phyloP scores from a whole-genome alignment of 2,888 invertebrate genomes.

The Nomada hirtipes region DNA sequence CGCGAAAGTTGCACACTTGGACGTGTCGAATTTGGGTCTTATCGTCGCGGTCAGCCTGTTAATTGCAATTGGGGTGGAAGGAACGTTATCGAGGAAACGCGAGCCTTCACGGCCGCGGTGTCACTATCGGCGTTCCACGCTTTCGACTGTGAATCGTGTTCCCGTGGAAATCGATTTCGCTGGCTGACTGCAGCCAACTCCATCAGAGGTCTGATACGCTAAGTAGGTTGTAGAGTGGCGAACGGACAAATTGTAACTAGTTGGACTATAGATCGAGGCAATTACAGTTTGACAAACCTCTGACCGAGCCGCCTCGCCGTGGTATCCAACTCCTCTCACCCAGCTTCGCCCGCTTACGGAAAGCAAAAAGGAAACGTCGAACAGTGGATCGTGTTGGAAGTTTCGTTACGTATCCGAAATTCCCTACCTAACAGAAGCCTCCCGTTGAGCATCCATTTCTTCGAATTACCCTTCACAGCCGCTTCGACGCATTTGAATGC shows the following conservation, averaged over 20 bases:
- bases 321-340: too few relatives aligned
- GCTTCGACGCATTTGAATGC: slow-evolving; percentile 67
- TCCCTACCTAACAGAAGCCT: slow-evolving; percentile 67
- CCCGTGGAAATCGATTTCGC: slow-evolving; percentile 33
- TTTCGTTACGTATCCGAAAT: background rate
- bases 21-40: background rate
- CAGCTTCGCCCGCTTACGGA: too few relatives aligned
- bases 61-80: slow-evolving; percentile 19
- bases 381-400: background rate
- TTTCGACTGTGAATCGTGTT: slow-evolving; percentile 35
- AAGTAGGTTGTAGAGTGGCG: background rate
- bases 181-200: slow-evolving; percentile 2
- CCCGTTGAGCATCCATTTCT: slow-evolving; percentile 77
- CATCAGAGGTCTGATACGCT: background rate
- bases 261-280: background rate
- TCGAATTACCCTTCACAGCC: slow-evolving; percentile 67
- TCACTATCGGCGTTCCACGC: slow-evolving; percentile 29
- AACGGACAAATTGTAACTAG: background rate
- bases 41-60: background rate
- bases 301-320: background rate
- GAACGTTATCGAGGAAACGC: slow-evolving; percentile 4
- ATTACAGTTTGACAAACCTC: background rate
- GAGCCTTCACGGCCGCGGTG: background rate
- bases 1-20: too few relatives aligned
- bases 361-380: too few relatives aligned